Evolutionary conservation across 2,113 vertebrate genomes (phyloP).

Genomic region (Gobiocypris rarus): DNA sequence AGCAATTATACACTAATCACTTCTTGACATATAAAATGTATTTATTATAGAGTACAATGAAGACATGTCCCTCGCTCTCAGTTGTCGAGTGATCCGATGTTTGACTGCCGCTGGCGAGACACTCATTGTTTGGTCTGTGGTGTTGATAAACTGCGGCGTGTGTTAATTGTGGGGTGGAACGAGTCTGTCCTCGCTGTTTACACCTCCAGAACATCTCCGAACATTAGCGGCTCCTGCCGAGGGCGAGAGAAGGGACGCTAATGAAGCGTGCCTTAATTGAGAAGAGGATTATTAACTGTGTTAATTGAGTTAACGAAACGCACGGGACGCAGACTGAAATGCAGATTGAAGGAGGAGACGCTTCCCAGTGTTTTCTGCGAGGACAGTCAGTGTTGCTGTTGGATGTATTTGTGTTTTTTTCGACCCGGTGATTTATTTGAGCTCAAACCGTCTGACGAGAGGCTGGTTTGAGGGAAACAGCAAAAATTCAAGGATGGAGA

Average conservation of each 20-base stretch:
- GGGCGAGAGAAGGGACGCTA: slow-evolving; percentile 21
- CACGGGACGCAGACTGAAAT: not conserved
- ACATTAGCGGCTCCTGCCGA: slow-evolving; percentile 70
- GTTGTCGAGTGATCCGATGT: too few species aligned
- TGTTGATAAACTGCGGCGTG: not conserved
- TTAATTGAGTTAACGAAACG: slow-evolving; percentile 65
- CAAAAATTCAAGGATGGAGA: slow-evolving; percentile 37
- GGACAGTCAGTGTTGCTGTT: not conserved
- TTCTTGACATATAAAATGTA: not conserved
- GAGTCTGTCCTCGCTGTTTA: slow-evolving; percentile 17
- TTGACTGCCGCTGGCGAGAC: too few species aligned
- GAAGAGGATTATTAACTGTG: slow-evolving; percentile 71
- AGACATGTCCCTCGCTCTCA: too few species aligned
- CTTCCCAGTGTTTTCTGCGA: slow-evolving; percentile 32
- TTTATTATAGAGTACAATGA: not conserved
- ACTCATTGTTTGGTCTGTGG: not conserved
- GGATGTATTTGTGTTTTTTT: not conserved
- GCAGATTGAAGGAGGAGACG: not conserved
- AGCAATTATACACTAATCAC: not conserved
- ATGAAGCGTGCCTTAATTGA: slow-evolving; percentile 45
- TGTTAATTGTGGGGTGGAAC: not conserved
- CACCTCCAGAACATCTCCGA: slow-evolving; percentile 67
- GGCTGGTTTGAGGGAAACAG: not conserved
- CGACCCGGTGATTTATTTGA: slow-evolving; percentile 64
- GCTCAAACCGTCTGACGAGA: not conserved